Base-by-base conservation (phyloP, 2,113 vertebrate species). In the Microcebus ravelobensis region DNA sequence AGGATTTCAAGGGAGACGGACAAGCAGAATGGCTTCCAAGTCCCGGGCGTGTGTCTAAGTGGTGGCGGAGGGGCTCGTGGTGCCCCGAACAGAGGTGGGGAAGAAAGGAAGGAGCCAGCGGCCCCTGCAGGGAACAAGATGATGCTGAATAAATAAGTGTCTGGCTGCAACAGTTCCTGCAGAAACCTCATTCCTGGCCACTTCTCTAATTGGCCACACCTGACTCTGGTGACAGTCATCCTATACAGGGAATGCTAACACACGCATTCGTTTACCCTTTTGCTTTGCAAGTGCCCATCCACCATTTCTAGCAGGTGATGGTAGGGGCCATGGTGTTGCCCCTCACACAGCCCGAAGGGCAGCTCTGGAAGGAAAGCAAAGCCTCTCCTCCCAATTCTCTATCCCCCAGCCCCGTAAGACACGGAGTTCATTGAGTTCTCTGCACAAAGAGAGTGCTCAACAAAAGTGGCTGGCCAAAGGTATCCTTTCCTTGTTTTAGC, bases 351-450 rank as follows among this genome's bases (percentile, higher is more conserved):
- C 23, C 9, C 48, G 20, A 39, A 86, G 18, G 65, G 57, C 80
- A 18, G n/a, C 6, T 57, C 67, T 50, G 48, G 57, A 79, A 82
- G n/a, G 42, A 55, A 57, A 71, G 27, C 4, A 55, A 29, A 48
- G 63, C 6, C 70, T 21, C 34, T 68, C 29, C 85, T 93, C 42
- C 36, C 2, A 14, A 3, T 9, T 23, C 29, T 21, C 63, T 31
- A 1, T 10, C 42, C 3, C 25, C 8, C 21, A 61, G 23, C 79
- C 34, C 94, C 42, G 6, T 12, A 48, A 59, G 76, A 68, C 48
- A 36, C 0, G 0, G 8, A 36, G 36, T 67, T 42, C 11, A 9
- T 15, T 6, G 0, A 17, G 14, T n/a, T n/a, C 57, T 81, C 42
- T 1, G 8, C 57, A 59, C 21, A 17, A 31, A 90, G 80, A 71